A percentile compares a stretch with the other conserved stretches of the same genome.
These are phyloP conservation scores for Nemopilema nomurai DNA, from an alignment of 30 jellyfish, hydroid and myxozoan genomes.

Conservation along the genomic window DNA sequence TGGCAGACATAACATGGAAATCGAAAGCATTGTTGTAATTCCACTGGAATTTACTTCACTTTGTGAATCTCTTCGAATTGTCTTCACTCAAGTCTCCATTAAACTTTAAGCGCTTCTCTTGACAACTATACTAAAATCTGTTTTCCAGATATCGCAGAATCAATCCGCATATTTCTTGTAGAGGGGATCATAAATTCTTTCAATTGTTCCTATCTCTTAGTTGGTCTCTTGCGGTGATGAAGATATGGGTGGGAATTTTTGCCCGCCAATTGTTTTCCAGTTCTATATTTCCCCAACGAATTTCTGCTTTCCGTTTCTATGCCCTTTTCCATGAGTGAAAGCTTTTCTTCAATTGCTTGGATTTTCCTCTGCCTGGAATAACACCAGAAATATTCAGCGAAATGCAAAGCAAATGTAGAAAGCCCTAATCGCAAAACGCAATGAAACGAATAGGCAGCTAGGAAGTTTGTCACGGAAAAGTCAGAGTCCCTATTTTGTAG, in stretches of 20 bases:
- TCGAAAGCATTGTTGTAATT: background rate
- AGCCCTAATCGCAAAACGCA: background rate
- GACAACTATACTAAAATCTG: no score
- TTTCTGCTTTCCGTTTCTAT: conserved; percentile 5
- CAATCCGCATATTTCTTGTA: background rate
- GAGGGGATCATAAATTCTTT: background rate
- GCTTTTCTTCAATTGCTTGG: conserved; percentile 43
- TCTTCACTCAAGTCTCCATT: no score
- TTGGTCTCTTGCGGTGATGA: background rate
- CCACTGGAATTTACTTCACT: no score
- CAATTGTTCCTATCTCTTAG: background rate
- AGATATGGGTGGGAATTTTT: conserved; percentile 11
- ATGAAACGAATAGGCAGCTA: no score
- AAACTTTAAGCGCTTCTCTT: no score
- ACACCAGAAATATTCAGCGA: no score
- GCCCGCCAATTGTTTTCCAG: background rate
- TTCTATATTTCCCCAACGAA: background rate
- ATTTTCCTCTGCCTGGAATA: conserved; percentile 59
- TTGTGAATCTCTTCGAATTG: no score
- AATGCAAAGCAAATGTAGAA: background rate
- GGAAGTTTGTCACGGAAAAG: no score
- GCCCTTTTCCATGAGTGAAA: conserved; percentile 33
- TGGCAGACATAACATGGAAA: no score
- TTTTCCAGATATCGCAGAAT: no score
- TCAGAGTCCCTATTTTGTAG: no score